Base-by-base conservation (phyloP, 2,888 invertebrate genomes). In the Lottia gigantea region DNA sequence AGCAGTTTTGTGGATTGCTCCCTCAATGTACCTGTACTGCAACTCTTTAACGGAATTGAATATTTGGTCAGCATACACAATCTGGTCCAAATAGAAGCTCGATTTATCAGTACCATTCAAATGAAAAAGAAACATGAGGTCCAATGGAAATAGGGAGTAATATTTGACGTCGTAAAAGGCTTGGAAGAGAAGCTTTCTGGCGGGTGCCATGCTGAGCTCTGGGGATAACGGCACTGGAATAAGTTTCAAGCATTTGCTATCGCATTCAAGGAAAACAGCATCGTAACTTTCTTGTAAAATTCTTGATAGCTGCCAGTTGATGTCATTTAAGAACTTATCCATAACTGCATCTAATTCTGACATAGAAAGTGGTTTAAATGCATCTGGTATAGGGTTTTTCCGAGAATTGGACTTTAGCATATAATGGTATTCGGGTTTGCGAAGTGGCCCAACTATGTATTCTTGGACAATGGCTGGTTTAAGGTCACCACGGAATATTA, bases 401-500 rank as follows among this genome's bases (percentile, higher is more conserved):
- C 66, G 61, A 6, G 68, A 46, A 15, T 62, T 19, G 47, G 46
- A 45, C 8, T 68, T 64, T 0, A 62, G 70, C 16, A 73, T 55
- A 19, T 26, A 23, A 47, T 74, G 69, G 12, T 62, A 71, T 0
- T 25, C 68, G 1, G 79, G 78, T 16, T 72, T 69, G 11, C 80
- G 79, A 26, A 79, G 55, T n/a, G 77, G 77, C 4, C 68, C 68
- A 15, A 55, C 55, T 23, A 55, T 55, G 55, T 80, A 80, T 72
- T 84, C 84, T 64, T 81, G 77, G 0, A 80, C 76, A 11, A 65
- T 72, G 1, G 82, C 81, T 0, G 74, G 71, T 7, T 23, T 15
- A n/a, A 71, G 46, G 46, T 82, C 81, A 14, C 83, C 82, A 11
- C 81, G 74, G 66, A 78, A 79, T 62, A 83, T 40, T 0, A 80